phyloP scores from a whole-genome alignment of 2,113 vertebrate genomes.

The Polypterus bichir region DNA sequence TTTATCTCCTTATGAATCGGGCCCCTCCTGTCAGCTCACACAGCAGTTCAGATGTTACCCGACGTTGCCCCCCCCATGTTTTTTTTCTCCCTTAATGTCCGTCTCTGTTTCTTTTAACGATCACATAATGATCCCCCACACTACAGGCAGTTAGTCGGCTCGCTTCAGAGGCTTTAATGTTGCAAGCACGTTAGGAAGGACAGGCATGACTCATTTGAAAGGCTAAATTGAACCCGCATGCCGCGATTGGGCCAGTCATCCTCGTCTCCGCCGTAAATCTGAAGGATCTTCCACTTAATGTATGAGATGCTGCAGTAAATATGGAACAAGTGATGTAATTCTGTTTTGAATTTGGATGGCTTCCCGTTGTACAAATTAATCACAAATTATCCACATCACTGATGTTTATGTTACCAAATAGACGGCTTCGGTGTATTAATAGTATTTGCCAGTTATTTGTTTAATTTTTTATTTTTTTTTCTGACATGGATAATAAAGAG shows the following conservation, averaged over 20 bases:
- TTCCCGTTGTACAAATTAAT: background rate
- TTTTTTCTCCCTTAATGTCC: too few species aligned
- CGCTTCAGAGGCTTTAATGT: too few species aligned
- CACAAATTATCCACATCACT: slow-evolving; percentile 5
- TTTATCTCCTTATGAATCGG: too few species aligned
- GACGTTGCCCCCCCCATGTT: too few species aligned
- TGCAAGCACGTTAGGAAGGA: too few species aligned
- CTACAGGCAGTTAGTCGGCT: too few species aligned
- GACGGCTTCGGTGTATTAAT: slow-evolving; percentile 11
- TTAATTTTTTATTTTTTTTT: slow-evolving; percentile 5
- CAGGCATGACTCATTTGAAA: slow-evolving; percentile 12
- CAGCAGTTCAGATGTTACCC: too few species aligned
- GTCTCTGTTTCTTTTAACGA: too few species aligned
- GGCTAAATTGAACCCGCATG: slow-evolving; percentile 13
- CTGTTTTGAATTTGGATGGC: slow-evolving; percentile 6
- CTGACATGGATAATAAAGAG: background rate
- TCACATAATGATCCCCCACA: too few species aligned
- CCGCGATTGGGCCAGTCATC: slow-evolving; percentile 11
- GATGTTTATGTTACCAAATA: slow-evolving; percentile 6
- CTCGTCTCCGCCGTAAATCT: slow-evolving; percentile 7
- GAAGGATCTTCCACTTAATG: slow-evolving; percentile 3
- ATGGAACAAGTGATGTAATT: slow-evolving; percentile 17
- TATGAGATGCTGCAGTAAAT: slow-evolving; percentile 2
- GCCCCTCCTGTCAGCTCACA: too few species aligned
- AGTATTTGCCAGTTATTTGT: slow-evolving; percentile 4